Conservation (phyloP, 2,888 invertebrate genomes). For the Trachelus iudaicus region DNA sequence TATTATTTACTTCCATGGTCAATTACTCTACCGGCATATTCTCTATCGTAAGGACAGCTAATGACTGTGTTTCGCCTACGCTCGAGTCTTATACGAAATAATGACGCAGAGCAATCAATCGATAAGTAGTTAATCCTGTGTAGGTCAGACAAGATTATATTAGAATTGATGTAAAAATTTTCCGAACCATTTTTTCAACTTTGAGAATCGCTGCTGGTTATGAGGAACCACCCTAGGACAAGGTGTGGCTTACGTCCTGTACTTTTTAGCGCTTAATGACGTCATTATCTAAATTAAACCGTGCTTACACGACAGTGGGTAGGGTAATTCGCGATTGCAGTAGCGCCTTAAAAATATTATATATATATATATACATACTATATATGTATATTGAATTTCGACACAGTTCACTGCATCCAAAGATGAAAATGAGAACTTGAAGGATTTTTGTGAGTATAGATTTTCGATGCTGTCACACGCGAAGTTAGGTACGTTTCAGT, state of each 20-base stretch:
- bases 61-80: too few species aligned
- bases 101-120: background rate
- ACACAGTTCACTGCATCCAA: background rate
- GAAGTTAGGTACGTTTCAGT: too few species aligned
- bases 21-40: too few species aligned
- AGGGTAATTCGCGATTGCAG: slow-evolving; percentile 35
- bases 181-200: background rate
- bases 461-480: background rate
- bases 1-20: too few species aligned
- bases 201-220: background rate
- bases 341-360: background rate
- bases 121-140: background rate
- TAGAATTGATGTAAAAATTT: background rate
- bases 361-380: background rate
- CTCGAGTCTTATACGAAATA: too few species aligned
- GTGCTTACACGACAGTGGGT: slow-evolving; percentile 27
- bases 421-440: background rate
- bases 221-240: background rate
- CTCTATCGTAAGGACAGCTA: too few species aligned
- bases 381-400: background rate
- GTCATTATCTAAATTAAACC: slow-evolving; percentile 26
- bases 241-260: background rate
- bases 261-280: slow-evolving; percentile 17
- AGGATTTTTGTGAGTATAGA: background rate
- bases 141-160: background rate